A percentile compares a stretch with the other conserved stretches of the same genome.
Conservation (phyloP, 2,113 vertebrate species). For the Rhabdornis inornatus region DNA sequence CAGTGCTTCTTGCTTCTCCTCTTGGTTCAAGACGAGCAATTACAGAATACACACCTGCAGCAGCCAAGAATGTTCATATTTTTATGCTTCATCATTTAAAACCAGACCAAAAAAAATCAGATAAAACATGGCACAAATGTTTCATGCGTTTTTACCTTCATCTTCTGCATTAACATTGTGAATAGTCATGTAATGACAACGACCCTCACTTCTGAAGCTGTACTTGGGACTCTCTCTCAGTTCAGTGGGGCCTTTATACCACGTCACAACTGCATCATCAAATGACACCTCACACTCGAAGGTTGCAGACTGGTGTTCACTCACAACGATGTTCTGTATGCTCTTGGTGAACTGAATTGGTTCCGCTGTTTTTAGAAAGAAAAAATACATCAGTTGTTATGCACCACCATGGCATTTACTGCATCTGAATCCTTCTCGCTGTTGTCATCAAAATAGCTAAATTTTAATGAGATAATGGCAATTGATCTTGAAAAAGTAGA, state of each 20-base stretch:
- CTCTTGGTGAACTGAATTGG: conserved; percentile 99
- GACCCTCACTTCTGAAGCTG: conserved; percentile 92
- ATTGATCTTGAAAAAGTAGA: background rate
- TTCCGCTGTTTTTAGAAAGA: conserved; percentile 81
- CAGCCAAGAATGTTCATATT: conserved; percentile 22
- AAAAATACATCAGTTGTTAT: background rate
- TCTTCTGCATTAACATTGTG: conserved; percentile 93
- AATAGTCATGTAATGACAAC: conserved; percentile 98
- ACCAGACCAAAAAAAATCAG: background rate
- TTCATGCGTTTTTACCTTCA: conserved; percentile 84
- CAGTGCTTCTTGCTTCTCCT: conserved; percentile 89
- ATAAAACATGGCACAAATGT: background rate
- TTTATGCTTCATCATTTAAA: background rate
- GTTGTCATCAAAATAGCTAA: background rate
- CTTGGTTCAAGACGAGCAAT: conserved; percentile 91
- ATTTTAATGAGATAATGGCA: background rate
- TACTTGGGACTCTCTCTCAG: conserved; percentile 93
- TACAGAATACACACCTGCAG: conserved; percentile 94
- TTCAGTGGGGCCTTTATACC: conserved; percentile 96
- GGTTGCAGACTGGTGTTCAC: conserved; percentile 91
- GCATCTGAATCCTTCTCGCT: background rate
- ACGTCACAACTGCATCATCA: conserved; percentile 94
- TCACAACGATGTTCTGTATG: conserved; percentile 97
- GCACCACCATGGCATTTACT: background rate
- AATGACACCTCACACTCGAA: conserved; percentile 98